phyloP scores from a whole-genome alignment of 2,888 invertebrate genomes.

The Tipula helvola region DNA sequence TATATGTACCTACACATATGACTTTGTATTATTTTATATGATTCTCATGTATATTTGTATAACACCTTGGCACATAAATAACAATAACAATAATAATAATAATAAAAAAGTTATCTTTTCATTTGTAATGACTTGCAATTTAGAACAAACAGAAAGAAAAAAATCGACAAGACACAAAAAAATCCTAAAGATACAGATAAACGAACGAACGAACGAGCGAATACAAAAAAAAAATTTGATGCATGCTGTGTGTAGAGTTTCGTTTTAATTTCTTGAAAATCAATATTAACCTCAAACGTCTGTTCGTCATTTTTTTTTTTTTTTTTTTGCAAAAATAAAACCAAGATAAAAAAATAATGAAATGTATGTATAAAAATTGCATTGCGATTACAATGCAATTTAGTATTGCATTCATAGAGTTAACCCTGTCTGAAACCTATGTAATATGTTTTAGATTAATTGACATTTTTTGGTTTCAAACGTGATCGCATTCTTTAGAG shows the following conservation, averaged over 20 bases:
- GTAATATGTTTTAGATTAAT: neutral
- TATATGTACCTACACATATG: neutral
- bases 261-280: slow-evolving; percentile 7
- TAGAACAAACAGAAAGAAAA: neutral
- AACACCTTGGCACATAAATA: slow-evolving; percentile 5
- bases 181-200: neutral
- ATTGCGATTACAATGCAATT: slow-evolving; percentile 7
- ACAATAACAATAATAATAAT: neutral
- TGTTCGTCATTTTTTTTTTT: neutral
- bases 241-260: neutral
- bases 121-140: slow-evolving; percentile 7
- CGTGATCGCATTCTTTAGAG: neutral
- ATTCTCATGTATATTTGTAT: neutral
- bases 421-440: neutral
- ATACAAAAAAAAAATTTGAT: neutral
- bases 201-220: neutral
- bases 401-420: neutral
- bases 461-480: neutral
- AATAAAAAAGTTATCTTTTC: neutral
- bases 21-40: neutral
- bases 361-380: neutral
- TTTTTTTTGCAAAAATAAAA: neutral
- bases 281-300: slow-evolving; percentile 9
- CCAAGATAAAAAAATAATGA: neutral
- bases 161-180: neutral